A percentile compares a stretch with the other conserved stretches of the same genome.
These are phyloP conservation scores for Eupeodes luniger DNA, from an alignment of 2,888 invertebrate species.

Conservation along the genomic window DNA sequence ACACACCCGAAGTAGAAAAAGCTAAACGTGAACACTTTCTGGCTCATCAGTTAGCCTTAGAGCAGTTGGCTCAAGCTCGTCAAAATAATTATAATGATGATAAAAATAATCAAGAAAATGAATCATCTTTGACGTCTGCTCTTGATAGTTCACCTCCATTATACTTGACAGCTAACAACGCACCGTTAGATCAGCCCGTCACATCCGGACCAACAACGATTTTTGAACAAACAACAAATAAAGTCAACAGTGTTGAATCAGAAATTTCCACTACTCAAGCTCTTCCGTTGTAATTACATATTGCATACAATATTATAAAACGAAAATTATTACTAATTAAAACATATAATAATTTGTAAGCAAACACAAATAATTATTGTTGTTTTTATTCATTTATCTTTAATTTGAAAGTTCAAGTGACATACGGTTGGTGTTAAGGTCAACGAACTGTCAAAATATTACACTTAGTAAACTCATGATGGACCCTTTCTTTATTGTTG, in stretches of 20 bases:
- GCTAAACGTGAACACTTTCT: constrained; percentile 81
- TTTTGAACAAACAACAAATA: constrained; percentile 31
- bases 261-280: constrained; percentile 18
- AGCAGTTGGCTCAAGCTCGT: constrained; percentile 79
- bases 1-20: constrained; percentile 77
- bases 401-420: background rate
- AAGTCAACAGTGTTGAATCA: constrained; percentile 17
- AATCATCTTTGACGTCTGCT: constrained; percentile 47
- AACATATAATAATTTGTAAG: background rate
- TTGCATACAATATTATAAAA: background rate
- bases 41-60: constrained; percentile 82
- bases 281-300: constrained; percentile 42
- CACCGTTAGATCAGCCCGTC: constrained; percentile 42
- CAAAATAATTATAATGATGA: constrained; percentile 22
- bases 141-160: constrained; percentile 31
- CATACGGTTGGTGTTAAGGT: background rate
- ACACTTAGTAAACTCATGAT: background rate
- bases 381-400: background rate
- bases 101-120: constrained; percentile 12
- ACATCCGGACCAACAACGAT: constrained; percentile 52
- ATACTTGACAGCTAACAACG: constrained; percentile 24
- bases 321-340: background rate
- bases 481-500: background rate
- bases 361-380: background rate
- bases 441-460: constrained; percentile 24